Base-by-base conservation (phyloP, 2,797 vertebrate genomes). In the Enteromius paludinosus region DNA sequence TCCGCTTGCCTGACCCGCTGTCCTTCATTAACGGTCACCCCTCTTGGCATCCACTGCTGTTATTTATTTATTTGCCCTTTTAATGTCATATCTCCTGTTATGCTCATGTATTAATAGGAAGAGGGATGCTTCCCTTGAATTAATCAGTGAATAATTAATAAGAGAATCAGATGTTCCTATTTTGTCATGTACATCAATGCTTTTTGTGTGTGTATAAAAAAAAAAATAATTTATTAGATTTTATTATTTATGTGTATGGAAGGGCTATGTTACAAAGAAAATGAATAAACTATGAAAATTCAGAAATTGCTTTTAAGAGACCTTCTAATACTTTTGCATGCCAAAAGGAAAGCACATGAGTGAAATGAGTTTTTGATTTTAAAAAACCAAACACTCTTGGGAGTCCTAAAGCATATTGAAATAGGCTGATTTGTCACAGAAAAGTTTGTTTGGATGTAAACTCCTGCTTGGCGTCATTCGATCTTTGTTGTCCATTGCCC, bases 1-100 rank as follows among this genome's bases (percentile, higher is more conserved):
- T 86, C 74, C 45, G 28, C 38, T 78, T 85, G 68, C 43, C 43
- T 78, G 52, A 62, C 33, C 52, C 66, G 20, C n/a, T 71, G 43
- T 73, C 49, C 62, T 71, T 79, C 70, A 68, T 72, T 77, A 75
- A 54, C 49, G 64, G 77, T 49, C 66, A 69, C 69, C 35, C 47
- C 23, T 56, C 28, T n/a, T 45, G 23, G 62, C 4, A 18, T 66
- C 33, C 33, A 30, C 17, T 30, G 49, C 72, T 68, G 25, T 30
- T 56, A 54, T 68, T 68, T 68, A 68, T 82, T 56, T 23, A 68
- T 66, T 56, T 68, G 45, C 47, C 49, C 33, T 72, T 81, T 72
- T 79, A 79, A 69, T 69, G 78, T 79, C 49, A 41, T 52, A 10
- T 23, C 7, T 73, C 8, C 5, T 49, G 10, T 52, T 70, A 49